A percentile compares a stretch with the other conserved stretches of the same genome.
phyloP scores from a whole-genome alignment of 2,797 vertebrate genomes.

The Perodicticus potto region DNA sequence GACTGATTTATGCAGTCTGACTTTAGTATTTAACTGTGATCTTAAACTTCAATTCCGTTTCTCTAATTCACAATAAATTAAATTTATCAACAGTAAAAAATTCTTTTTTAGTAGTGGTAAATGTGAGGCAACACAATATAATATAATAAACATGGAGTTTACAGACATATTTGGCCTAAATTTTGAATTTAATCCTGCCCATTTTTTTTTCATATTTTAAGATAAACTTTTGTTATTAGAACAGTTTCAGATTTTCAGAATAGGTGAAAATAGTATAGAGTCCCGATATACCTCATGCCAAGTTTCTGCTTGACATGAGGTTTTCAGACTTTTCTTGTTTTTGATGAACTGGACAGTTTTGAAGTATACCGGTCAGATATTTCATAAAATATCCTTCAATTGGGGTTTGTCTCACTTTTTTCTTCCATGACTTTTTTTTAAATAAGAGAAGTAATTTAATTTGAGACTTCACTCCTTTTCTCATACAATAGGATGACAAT shows the following conservation, averaged over 20 bases:
- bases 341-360: background rate
- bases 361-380: background rate
- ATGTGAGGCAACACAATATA: background rate
- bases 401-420: background rate
- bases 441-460: background rate
- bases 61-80: background rate
- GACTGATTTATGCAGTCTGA: background rate
- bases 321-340: background rate
- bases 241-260: background rate
- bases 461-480: background rate
- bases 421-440: too few species aligned
- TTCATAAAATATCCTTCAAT: background rate
- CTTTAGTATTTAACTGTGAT: background rate
- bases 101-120: background rate
- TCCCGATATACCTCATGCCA: background rate
- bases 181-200: background rate
- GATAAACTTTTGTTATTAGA: background rate
- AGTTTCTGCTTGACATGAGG: background rate
- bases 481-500: constrained; percentile 19
- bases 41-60: background rate
- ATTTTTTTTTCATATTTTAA: background rate
- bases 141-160: background rate
- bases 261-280: background rate
- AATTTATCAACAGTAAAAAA: background rate
- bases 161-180: background rate